A percentile compares a stretch with the other conserved stretches of the same genome.
Conservation (phyloP, 2,888 invertebrate genomes). For the Drymonia ruficornis region DNA sequence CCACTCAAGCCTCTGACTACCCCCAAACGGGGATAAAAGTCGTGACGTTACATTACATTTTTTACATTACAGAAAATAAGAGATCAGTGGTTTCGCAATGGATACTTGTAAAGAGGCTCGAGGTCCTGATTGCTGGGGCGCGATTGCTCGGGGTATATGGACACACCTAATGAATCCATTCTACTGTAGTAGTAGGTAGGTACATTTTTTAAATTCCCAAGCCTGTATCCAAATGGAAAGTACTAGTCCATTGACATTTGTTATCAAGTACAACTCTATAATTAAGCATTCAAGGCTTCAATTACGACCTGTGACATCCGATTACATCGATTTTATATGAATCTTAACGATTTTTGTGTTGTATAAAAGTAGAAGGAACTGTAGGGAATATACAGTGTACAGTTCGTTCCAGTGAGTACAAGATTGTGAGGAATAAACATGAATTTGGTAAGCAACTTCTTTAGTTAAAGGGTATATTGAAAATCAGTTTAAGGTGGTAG, state of each 20-base stretch:
- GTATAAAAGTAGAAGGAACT: slow-evolving; percentile 59
- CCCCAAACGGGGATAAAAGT: too few species aligned
- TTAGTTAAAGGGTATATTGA: neutral
- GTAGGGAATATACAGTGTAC: slow-evolving; percentile 51
- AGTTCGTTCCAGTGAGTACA: slow-evolving; percentile 30
- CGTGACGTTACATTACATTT: too few species aligned
- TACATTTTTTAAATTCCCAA: neutral
- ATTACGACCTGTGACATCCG: slow-evolving; percentile 45
- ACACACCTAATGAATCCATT: too few species aligned
- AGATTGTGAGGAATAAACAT: slow-evolving; percentile 40
- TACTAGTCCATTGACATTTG: slow-evolving; percentile 21
- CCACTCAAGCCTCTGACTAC: too few species aligned
- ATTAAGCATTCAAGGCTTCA: slow-evolving; percentile 53
- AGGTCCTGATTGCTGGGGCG: too few species aligned
- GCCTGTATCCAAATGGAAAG: slow-evolving; percentile 36
- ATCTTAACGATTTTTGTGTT: slow-evolving; percentile 43
- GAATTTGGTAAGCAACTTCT: slow-evolving; percentile 57
- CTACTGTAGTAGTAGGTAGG: neutral
- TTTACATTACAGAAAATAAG: too few species aligned
- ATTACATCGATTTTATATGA: slow-evolving; percentile 47
- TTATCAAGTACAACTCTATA: slow-evolving; percentile 41
- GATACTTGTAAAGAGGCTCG: too few species aligned
- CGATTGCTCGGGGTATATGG: too few species aligned
- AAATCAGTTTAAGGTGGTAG: neutral
- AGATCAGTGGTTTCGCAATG: too few species aligned